Evolutionary conservation across 2,113 vertebrate species (phyloP), one percentile per base, ranked within the genome.

Genomic region (Cisticola juncidis): DNA sequence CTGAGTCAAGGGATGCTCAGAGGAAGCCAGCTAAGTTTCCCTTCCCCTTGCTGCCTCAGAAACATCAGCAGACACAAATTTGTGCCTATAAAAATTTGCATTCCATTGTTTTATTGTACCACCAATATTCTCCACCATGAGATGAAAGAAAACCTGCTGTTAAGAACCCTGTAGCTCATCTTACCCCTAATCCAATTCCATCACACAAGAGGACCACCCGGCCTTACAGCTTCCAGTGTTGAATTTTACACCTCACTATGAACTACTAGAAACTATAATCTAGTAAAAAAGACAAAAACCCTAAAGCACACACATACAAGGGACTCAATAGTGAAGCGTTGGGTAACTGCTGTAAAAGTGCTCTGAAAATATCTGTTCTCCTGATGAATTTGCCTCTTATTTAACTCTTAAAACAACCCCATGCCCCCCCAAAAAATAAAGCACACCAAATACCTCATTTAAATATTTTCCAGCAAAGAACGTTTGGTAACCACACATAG

Each of bases 391-490:
- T 50, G 26, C 38, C 26, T 58, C 48, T n/a, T 50, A 71, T 35
- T 50, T 74, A 83, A 24, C 42, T 66, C 24, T 60, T 50, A 62
- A 72, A 60, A 21, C 12, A 35, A 50, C 2, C 35, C 42, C 24
- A 38, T 38, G 38, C 40, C 15, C 28, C n/a, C 23, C 11, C 22
- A 36, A 14, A 56, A n/a, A 13, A 51, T 25, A 26, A 29, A 1
- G 18, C 2, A 14, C 20, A 70, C 14, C 47, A 53, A 95, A 88
- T 96, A 99, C 99, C 99, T 99, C 98, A 94, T 99, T 99, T 64
- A 99, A 98, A 81, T 99, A 99, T 89, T 99, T 99, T 72, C 99
- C 99, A 58, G 99, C 99, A 78, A 99, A 99, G 97, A 99, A 99
- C 0, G 99, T 99, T 78, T 99, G 99, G 96, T 99, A 99, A 25